Conservation (phyloP, 2,888 invertebrate species). For the Drosophila niveifrons region DNA sequence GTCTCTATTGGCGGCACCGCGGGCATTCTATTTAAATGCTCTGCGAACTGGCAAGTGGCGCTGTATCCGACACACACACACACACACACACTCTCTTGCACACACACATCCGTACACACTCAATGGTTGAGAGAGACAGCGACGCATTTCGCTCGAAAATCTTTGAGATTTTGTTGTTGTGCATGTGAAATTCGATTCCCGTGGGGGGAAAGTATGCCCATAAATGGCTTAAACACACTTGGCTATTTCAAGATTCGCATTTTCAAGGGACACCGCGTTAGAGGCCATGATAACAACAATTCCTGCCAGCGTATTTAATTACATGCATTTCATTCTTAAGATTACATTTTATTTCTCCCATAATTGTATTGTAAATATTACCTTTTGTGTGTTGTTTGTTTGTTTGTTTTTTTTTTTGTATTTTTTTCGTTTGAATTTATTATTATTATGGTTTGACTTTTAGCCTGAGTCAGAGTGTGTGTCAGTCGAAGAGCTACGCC, state of each 20-base stretch:
- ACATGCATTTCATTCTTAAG: background rate
- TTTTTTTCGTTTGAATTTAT: background rate
- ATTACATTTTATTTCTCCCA: background rate
- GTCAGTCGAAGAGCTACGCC: conserved; percentile 14
- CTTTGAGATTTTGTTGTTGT: conserved; percentile 64
- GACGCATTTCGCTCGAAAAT: conserved; percentile 58
- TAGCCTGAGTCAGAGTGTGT: conserved; percentile 16
- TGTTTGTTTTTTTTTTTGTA: background rate
- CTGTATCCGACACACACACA: conserved; percentile 39
- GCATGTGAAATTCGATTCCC: conserved; percentile 85
- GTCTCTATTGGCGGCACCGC: conserved; percentile 54
- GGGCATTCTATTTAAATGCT: conserved; percentile 76
- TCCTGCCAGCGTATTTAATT: background rate
- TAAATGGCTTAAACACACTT: conserved; percentile 74
- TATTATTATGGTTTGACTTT: background rate
- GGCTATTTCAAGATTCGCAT: conserved; percentile 17
- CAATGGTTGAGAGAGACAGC: conserved; percentile 31
- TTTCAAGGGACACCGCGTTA: background rate
- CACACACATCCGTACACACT: background rate
- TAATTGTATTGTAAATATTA: background rate
- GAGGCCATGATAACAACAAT: background rate
- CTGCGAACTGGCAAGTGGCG: conserved; percentile 73
- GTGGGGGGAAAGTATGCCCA: conserved; percentile 77
- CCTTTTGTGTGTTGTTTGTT: conserved; percentile 17
- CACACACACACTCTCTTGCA: conserved; percentile 17